Base-by-base conservation (phyloP, 2,888 invertebrate genomes). In the Brachynemurus nebulosus region DNA sequence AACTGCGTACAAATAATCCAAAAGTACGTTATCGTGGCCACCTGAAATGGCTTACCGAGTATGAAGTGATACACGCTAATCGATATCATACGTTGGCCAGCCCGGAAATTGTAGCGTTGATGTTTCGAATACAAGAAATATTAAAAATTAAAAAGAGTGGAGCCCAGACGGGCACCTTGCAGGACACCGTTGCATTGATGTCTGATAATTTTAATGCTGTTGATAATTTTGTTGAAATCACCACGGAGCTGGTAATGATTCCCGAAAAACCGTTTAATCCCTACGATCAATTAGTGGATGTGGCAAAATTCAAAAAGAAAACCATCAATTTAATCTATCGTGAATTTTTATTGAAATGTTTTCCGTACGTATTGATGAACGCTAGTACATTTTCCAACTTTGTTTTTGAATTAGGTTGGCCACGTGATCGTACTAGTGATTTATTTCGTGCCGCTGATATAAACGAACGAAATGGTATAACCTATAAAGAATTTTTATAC, bases 391-490 rank as follows among this genome's bases (percentile, higher is more conserved):
- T 80, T 57, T 57, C 66, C 0, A 67, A 66, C 50, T 72, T 75
- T 50, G 68, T 76, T 63, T 52, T 63, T 11, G 67, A 69, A 9
- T 60, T 77, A 25, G 77, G 78, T 27, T 74, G 73, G 72, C 58
- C 65, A 40, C 65, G 63, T 43, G 50, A 62, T 1, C 66, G 68
- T 46, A 61, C 66, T 40, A 48, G 56, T 1, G 62, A 57, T 50
- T 58, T 73, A 2, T 74, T 71, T 57, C 75, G 76, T 55, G 66
- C 76, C 3, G 76, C 76, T 34, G 77, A 78, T 56, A 52, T 69
- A 17, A 60, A 60, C 2, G 59, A 63, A 4, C 62, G 71, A 42
- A 65, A 66, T 12, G 73, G 71, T 2, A 55, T 79, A 14, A 69
- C 72, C 1, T 76, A 70, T 53, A 54, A 65, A 40, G 77, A 79